Conservation (phyloP, 2,888 invertebrate species). For the Orthosia gothica region DNA sequence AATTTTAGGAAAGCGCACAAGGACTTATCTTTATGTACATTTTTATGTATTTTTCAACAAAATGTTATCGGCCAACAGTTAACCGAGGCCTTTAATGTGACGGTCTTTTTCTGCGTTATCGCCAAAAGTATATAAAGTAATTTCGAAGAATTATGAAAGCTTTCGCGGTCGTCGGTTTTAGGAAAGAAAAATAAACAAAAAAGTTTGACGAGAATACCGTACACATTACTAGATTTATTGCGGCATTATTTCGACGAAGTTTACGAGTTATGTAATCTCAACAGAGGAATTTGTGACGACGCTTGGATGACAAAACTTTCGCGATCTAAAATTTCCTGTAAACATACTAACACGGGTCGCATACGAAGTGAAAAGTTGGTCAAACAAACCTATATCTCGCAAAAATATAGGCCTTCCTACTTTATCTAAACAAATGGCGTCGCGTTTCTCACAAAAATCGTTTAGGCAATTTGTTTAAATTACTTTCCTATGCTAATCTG, state of each 20-base stretch:
- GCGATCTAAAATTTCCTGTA: conserved; percentile 69
- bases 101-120: conserved; percentile 79
- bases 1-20: conserved; percentile 81
- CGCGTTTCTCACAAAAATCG: conserved; percentile 85
- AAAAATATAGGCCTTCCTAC: conserved; percentile 76
- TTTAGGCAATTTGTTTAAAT: conserved; percentile 89
- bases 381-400: conserved; percentile 70
- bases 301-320: conserved; percentile 74
- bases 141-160: conserved; percentile 82
- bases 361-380: conserved; percentile 70
- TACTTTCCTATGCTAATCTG: conserved; percentile 89
- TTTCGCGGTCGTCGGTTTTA: conserved; percentile 70
- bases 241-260: conserved; percentile 76
- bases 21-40: conserved; percentile 87
- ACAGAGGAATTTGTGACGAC: conserved; percentile 73
- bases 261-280: conserved; percentile 77
- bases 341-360: conserved; percentile 66
- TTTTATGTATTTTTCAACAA: conserved; percentile 85
- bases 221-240: conserved; percentile 78
- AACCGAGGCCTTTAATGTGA: conserved; percentile 79
- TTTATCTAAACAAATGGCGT: conserved; percentile 82
- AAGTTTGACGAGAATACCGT: conserved; percentile 76
- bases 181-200: conserved; percentile 79
- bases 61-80: conserved; percentile 84
- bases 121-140: conserved; percentile 80